Evolutionary conservation across 2,888 invertebrate species (phyloP), one percentile per base, ranked within the genome.

Genomic region (Neoscelio sp.): DNA sequence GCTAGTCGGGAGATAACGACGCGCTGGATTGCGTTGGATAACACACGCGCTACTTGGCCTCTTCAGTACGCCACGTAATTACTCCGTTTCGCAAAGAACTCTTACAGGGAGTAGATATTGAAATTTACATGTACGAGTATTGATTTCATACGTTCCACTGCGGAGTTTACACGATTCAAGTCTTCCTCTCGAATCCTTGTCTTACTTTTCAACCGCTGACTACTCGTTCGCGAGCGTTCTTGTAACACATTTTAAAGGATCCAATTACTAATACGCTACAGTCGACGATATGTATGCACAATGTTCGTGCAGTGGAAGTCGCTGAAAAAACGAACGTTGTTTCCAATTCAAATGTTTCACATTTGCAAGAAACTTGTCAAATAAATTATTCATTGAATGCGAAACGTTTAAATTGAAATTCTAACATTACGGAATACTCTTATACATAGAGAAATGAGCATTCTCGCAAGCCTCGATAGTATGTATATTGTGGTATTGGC

Each of bases 161-260:
- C 56, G 17, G 52, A 68, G 73, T 73, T 78, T 74, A 74, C 78
- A 44, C 78, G 78, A 78, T 40, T 78, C 73, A 54, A 74, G 78
- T 78, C 78, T 74, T 78, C 60, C 76, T 82, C 82, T 82, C 82
- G 80, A 82, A 85, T 84, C 85, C 85, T 84, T 85, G 85, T 85
- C 83, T 85, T 85, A 85, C 84, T 85, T 85, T 83, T 82, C 78
- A 82, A 78, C 67, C 80, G 80, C 77, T 64, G 76, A 82, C 81
- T 79, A 75, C 80, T 75, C 83, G 82, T 80, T 77, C 82, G 80
- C 79, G 82, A 82, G 82, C 83, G 83, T 85, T 85, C 84, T 85
- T 84, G 84, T 84, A 85, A 85, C 84, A 84, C 85, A 85, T 85
- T 85, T 85, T 83, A 82, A 83, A 84, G 83, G 82, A 85, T 84